These are phyloP conservation scores for Pipistrellus kuhlii DNA, from an alignment of 2,797 vertebrate species.

Conservation along the genomic window DNA sequence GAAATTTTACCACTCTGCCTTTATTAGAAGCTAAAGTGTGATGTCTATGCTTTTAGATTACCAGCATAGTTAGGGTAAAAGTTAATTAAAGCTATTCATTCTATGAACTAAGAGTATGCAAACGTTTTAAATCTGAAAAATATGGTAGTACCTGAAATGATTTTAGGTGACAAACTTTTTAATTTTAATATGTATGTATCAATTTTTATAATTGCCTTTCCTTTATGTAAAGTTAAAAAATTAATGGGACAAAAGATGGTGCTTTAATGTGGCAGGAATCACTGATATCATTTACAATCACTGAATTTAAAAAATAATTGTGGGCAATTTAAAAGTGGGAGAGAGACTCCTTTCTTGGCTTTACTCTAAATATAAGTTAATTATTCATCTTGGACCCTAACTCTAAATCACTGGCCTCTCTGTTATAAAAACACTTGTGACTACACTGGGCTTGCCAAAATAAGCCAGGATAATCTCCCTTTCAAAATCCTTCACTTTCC, in stretches of 20 bases:
- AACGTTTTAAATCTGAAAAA: slow-evolving; percentile 21
- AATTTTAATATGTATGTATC: background rate
- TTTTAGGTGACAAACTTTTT: background rate
- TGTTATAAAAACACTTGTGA: background rate
- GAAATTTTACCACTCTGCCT: background rate
- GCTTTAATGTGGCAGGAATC: background rate
- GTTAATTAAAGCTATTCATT: background rate
- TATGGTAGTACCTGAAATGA: background rate
- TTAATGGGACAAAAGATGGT: background rate
- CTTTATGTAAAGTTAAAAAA: background rate
- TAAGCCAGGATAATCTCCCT: background rate
- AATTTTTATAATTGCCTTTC: background rate
- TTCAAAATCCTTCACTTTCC: background rate
- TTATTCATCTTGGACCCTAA: background rate
- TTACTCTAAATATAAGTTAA: slow-evolving; percentile 26
- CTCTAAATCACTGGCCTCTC: background rate
- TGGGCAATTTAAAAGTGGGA: background rate
- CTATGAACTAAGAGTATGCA: background rate
- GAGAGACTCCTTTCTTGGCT: background rate
- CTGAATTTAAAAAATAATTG: background rate
- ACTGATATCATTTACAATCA: background rate
- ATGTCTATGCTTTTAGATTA: background rate
- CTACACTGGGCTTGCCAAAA: background rate
- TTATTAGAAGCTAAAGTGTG: background rate
- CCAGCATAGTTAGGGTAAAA: background rate